phyloP scores from a whole-genome alignment of 2,113 vertebrate genomes.

The Chaetura pelagica region DNA sequence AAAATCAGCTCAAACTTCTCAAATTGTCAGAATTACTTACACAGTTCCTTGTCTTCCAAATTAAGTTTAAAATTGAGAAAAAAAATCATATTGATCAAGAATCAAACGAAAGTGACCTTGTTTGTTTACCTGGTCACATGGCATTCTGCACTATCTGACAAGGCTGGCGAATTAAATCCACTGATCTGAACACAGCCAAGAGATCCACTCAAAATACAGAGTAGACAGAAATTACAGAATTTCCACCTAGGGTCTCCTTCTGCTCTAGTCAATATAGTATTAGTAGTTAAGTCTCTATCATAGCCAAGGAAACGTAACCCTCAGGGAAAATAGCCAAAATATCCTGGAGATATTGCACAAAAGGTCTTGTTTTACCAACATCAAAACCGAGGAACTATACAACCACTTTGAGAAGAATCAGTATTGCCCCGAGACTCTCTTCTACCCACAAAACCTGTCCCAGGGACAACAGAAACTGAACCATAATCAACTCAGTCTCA shows the following conservation, averaged over 20 bases:
- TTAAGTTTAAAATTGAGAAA: not conserved
- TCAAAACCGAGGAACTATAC: not conserved
- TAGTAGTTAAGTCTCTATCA: not conserved
- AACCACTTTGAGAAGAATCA: not conserved
- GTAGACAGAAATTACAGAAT: not conserved
- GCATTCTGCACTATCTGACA: not conserved
- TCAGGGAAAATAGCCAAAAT: not conserved
- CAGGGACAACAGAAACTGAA: not conserved
- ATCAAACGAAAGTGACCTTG: not conserved
- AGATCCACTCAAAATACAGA: not conserved
- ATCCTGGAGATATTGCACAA: not conserved
- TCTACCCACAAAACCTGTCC: accelerated
- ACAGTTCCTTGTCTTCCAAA: not conserved
- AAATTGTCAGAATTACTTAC: not conserved
- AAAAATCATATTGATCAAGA: not conserved
- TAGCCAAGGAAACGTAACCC: not conserved
- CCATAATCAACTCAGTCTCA: not conserved
- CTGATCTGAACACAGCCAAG: not conserved
- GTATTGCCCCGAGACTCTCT: not conserved
- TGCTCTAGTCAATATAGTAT: not conserved
- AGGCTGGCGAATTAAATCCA: not conserved
- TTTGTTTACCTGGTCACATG: not conserved
- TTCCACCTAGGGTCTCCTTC: not conserved
- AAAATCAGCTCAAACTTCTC: not conserved
- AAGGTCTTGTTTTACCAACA: not conserved